Percentiles rank a stretch among this genome's conserved stretches.
Conservation (phyloP, 1,140 invertebrate genomes). For the Drosophila azteca region DNA sequence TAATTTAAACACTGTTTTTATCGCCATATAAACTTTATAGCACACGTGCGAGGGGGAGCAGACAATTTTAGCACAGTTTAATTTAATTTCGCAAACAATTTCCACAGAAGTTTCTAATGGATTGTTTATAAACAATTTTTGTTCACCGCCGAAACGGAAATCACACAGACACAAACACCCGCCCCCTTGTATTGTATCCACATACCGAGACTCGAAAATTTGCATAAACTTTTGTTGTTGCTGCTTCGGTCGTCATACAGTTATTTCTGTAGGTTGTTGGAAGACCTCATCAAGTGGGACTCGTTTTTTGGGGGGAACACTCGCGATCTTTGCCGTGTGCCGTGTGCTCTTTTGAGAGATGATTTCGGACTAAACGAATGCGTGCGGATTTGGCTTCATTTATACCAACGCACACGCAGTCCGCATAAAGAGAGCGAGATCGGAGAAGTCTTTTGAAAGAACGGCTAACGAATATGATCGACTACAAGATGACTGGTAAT, state of each 20-base stretch:
- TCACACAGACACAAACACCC: conserved; percentile 28
- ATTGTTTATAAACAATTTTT: conserved; percentile 62
- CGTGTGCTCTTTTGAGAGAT: conserved; percentile 48
- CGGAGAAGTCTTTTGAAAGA: conserved; percentile 11
- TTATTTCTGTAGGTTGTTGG: conserved; percentile 41
- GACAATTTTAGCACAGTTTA: conserved; percentile 20
- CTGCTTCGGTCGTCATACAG: conserved; percentile 17
- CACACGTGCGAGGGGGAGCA: conserved; percentile 4
- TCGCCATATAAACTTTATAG: conserved; percentile 2
- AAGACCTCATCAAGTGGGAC: conserved; percentile 4
- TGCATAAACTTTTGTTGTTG: conserved; percentile 49
- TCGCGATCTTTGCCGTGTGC: conserved; percentile 49
- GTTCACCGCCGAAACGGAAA: conserved; percentile 51
- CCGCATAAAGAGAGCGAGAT: conserved; percentile 16
- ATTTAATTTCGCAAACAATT: conserved; percentile 35
- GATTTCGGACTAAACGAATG: conserved; percentile 75
- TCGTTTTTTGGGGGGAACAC: conserved; percentile 24
- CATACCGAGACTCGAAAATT: conserved; percentile 39
- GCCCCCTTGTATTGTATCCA: conserved; percentile 14
- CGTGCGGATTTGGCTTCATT: conserved; percentile 70
- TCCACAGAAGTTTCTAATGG: conserved; percentile 14
- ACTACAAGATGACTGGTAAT: background rate
- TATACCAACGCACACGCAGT: conserved; percentile 72
- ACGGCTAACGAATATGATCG: background rate
- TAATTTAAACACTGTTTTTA: conserved; percentile 13